Evolutionary conservation across 2,797 vertebrate species (phyloP).

Genomic region (Emydoidea blandingii): DNA sequence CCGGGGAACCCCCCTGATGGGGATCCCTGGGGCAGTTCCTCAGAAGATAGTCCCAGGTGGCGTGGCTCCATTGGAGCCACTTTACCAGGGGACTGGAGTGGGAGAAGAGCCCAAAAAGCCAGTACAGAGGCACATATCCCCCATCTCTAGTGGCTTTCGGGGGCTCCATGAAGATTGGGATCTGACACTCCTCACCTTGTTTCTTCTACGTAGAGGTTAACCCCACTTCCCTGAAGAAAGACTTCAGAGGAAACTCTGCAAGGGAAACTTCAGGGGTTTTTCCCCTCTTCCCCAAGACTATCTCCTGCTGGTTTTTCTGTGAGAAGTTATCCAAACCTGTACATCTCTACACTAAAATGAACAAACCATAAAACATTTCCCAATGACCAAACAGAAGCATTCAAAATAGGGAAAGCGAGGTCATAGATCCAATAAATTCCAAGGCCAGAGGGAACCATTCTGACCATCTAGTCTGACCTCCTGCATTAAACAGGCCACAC

Average conservation of each 20-base stretch:
- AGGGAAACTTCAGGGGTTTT: background rate
- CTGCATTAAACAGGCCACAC: background rate
- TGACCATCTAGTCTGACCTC: background rate
- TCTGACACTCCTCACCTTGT: background rate
- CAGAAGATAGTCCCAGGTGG: background rate
- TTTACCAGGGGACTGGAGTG: background rate
- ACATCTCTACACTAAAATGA: background rate
- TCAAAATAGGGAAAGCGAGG: background rate
- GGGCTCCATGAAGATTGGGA: background rate
- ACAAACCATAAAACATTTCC: background rate
- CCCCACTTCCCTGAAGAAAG: background rate
- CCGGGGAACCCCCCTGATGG: background rate
- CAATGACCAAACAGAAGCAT: background rate
- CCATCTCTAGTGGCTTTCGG: accelerated
- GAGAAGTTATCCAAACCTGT: background rate
- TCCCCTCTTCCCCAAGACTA: background rate
- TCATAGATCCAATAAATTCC: background rate
- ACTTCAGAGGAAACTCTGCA: background rate
- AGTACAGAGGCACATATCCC: background rate
- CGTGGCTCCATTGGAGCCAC: background rate
- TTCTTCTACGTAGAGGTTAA: background rate
- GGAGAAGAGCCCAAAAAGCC: background rate
- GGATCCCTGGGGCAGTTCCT: background rate
- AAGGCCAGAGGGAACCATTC: background rate
- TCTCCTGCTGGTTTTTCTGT: background rate